These are phyloP conservation scores for Plutomurus gul DNA, from an alignment of 1,140 invertebrate species.

Conservation along the genomic window DNA sequence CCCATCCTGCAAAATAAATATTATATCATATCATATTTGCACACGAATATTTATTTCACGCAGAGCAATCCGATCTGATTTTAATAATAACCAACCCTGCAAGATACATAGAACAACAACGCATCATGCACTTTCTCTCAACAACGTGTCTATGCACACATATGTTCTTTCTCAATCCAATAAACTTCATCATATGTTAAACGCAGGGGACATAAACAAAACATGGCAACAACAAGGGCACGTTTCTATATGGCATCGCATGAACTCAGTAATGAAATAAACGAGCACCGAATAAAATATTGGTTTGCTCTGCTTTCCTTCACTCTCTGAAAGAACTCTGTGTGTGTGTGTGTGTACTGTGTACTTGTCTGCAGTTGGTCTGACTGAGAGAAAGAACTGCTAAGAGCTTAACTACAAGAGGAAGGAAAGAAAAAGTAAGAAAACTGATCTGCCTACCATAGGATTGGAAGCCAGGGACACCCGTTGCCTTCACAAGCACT, in stretches of 20 bases:
- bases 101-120: no score
- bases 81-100: no score
- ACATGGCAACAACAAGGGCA: constrained; percentile 2
- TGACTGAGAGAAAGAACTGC: neutral
- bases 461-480: neutral
- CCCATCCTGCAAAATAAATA: constrained; percentile 44
- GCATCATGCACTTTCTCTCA: neutral
- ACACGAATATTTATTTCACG: neutral
- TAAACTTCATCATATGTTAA: neutral
- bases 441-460: constrained; percentile 10
- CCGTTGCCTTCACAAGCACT: neutral
- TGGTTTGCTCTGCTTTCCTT: constrained; percentile 3
- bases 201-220: neutral
- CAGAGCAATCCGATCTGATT: neutral
- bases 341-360: neutral
- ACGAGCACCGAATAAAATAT: constrained; percentile 16
- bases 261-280: constrained; percentile 18
- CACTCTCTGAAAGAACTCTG: neutral
- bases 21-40: neutral
- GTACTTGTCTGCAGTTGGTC: neutral
- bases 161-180: neutral
- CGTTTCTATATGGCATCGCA: neutral
- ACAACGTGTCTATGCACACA: no score
- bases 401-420: neutral
- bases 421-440: neutral